Conservation (phyloP, 37 sponge, comb jelly and placozoan species). For the Chondrilla cf. caribensis region DNA sequence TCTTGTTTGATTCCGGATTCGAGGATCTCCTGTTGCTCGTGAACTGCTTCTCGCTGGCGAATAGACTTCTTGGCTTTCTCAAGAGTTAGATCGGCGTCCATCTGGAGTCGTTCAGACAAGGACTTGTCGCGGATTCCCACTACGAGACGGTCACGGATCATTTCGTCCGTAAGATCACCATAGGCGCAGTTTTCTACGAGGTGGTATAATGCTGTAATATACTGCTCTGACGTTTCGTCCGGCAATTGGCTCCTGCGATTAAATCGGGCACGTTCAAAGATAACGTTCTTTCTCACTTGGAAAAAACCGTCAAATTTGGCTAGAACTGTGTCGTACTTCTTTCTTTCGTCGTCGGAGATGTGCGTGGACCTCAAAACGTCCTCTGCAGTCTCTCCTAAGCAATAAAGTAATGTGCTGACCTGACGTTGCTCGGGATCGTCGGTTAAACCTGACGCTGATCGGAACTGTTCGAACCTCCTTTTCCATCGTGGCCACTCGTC, state of each 20-base stretch:
- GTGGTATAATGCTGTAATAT: not conserved
- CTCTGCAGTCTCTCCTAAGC: not conserved
- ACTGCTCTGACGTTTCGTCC: not conserved
- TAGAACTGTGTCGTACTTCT: not conserved
- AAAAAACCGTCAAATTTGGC: not conserved
- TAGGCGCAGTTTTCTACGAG: not conserved
- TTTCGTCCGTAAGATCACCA: not conserved
- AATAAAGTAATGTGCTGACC: not conserved
- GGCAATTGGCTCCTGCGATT: not conserved
- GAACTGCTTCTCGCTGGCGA: not conserved
- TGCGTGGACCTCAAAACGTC: not conserved
- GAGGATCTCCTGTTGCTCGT: not conserved
- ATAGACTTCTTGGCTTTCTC: not conserved
- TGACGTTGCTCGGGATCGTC: not conserved
- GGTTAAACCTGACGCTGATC: not conserved
- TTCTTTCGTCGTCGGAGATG: not conserved
- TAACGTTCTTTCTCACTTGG: not conserved
- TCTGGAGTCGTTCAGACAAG: not conserved
- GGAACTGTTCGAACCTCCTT: not conserved
- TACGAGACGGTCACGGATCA: not conserved
- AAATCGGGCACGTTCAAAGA: not conserved
- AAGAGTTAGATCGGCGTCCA: not conserved
- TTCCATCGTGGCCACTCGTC: not conserved
- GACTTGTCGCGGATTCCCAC: not conserved
- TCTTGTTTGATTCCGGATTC: no score